Conservation (phyloP, 64 coral and sea anemone species). For the Trachythela sp. region DNA sequence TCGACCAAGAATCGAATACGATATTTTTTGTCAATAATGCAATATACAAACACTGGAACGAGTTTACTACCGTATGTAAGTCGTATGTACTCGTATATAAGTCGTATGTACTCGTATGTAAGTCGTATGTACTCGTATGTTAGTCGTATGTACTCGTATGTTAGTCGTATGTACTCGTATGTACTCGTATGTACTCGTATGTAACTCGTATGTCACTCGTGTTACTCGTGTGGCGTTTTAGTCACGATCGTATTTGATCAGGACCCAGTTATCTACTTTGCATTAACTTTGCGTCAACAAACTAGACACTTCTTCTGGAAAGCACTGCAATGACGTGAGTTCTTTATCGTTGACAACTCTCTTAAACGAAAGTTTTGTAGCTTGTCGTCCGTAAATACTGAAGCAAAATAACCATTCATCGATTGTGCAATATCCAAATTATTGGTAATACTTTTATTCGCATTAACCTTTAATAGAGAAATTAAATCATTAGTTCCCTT, state of each 20-base stretch:
- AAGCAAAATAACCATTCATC: constrained; percentile 56
- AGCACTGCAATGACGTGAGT: neutral
- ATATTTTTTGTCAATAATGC: no score
- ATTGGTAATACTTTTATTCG: neutral
- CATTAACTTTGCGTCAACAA: constrained; percentile 4
- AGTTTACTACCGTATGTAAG: no score
- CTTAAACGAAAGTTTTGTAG: constrained; percentile 23
- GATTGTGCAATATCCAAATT: constrained; percentile 11
- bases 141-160: no score
- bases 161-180: no score
- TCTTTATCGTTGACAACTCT: constrained; percentile 25
- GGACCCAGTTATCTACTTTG: constrained; percentile 18
- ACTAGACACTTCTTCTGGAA: constrained; percentile 18
- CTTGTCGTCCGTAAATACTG: constrained; percentile 30
- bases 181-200: no score
- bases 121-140: no score
- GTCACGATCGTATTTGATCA: neutral
- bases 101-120: no score
- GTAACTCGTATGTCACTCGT: no score
- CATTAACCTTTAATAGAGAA: constrained; percentile 25
- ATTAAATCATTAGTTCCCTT: constrained; percentile 39
- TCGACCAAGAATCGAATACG: no score
- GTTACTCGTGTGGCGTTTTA: no score
- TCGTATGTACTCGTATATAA: no score
- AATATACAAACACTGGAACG: no score